Evolutionary conservation across 2,797 vertebrate genomes (phyloP).

Genomic region (Acanthurus lineatus): DNA sequence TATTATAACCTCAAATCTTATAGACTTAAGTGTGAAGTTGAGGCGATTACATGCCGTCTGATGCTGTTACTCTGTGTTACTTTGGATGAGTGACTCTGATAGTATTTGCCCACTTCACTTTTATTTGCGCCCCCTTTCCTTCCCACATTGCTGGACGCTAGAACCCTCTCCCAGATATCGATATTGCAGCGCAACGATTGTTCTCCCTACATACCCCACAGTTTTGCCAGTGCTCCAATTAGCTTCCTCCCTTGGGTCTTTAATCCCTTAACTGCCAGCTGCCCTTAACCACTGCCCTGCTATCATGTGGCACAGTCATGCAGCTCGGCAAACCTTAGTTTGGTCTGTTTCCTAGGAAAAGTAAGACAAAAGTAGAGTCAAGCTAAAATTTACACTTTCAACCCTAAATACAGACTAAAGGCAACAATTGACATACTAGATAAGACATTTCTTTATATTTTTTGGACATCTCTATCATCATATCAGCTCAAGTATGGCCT

Average conservation of each 20-base stretch:
- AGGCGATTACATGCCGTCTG: constrained; percentile 18
- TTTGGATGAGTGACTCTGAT: constrained; percentile 15
- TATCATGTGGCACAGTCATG: constrained; percentile 8
- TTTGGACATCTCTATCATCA: background rate
- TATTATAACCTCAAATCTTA: constrained; percentile 22
- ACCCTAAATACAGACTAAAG: constrained; percentile 1
- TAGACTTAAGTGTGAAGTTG: background rate
- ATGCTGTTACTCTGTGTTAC: constrained; percentile 1
- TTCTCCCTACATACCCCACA: background rate
- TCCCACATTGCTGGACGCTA: constrained; percentile 3
- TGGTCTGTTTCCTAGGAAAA: background rate
- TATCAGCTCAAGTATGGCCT: constrained; percentile 1
- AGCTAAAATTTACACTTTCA: background rate
- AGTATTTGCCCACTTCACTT: background rate
- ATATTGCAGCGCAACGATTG: constrained; percentile 21
- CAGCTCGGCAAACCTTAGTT: constrained; percentile 16
- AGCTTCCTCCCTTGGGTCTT: constrained; percentile 37
- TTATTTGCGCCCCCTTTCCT: background rate
- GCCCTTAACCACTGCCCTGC: background rate
- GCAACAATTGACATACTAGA: background rate
- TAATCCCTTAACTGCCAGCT: constrained; percentile 5
- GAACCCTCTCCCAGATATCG: constrained; percentile 11
- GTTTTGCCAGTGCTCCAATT: constrained; percentile 50
- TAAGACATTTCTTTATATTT: background rate
- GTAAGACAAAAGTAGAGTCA: background rate